These are phyloP conservation scores for Drosophila sturtevanti DNA, from an alignment of 1,140 invertebrate species.

Conservation along the genomic window DNA sequence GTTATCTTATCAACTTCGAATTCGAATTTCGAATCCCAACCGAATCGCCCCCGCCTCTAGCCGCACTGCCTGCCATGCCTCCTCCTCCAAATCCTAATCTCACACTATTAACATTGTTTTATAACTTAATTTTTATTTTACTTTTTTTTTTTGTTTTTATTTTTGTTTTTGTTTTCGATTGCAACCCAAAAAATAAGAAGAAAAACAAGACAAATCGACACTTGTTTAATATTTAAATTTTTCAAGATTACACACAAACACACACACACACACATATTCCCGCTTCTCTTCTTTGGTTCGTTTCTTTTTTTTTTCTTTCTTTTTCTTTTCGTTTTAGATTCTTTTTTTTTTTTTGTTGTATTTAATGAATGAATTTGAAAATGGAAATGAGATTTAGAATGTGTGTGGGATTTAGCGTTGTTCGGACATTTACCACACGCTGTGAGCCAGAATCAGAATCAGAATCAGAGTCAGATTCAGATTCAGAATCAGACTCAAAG, in stretches of 20 bases:
- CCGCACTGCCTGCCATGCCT: too few species aligned
- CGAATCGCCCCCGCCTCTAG: not conserved
- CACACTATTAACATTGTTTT: conserved; percentile 75
- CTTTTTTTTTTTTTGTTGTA: not conserved
- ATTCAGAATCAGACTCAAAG: not conserved
- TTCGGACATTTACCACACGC: conserved; percentile 59
- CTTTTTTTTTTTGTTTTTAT: conserved; percentile 14
- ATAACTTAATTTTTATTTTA: conserved; percentile 72
- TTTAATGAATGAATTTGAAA: conserved; percentile 65
- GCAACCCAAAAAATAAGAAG: too few species aligned
- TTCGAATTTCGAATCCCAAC: not conserved
- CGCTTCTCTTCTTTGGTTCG: conserved; percentile 13
- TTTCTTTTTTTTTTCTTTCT: conserved; percentile 20
- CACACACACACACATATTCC: too few species aligned
- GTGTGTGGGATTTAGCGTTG: conserved; percentile 46
- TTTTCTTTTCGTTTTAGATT: not conserved
- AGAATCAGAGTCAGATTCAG: not conserved
- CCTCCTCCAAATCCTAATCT: not conserved
- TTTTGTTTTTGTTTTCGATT: conserved; percentile 17
- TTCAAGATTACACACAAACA: conserved; percentile 9
- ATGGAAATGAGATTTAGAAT: conserved; percentile 47
- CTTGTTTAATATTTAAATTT: conserved; percentile 74
- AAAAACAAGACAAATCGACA: conserved; percentile 66
- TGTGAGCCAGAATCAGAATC: conserved; percentile 30
- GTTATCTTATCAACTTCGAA: conserved; percentile 65